Conservation (phyloP, 2,797 vertebrate species). For the Danio tinwini region DNA sequence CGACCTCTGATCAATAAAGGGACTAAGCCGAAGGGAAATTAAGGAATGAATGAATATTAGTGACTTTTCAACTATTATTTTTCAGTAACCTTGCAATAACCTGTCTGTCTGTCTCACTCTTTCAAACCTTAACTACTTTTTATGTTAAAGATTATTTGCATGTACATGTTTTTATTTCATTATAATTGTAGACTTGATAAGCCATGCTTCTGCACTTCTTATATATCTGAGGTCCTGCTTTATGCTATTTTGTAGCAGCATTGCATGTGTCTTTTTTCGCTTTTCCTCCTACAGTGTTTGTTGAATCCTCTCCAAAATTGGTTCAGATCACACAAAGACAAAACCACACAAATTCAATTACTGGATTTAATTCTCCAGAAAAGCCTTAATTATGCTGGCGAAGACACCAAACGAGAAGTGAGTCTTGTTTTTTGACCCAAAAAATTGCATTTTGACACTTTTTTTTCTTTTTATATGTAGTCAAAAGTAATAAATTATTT, state of each 20-base stretch:
- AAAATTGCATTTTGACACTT: not conserved
- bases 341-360: constrained; percentile 14
- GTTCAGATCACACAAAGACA: constrained; percentile 26
- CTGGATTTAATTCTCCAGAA: constrained; percentile 26
- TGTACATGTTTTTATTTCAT: no score
- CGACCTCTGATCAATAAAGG: no score
- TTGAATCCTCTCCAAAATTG: constrained; percentile 5
- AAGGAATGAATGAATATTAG: no score
- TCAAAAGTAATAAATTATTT: not conserved
- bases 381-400: constrained; percentile 8
- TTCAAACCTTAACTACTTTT: no score
- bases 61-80: no score
- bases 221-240: not conserved
- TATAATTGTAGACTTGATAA: no score
- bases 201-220: not conserved
- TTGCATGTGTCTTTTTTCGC: not conserved
- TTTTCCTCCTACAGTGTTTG: constrained; percentile 14
- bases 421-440: constrained; percentile 12
- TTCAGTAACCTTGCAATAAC: no score
- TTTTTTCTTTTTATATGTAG: not conserved
- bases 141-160: no score
- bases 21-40: no score
- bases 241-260: not conserved
- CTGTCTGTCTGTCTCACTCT: no score
- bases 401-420: constrained; percentile 14